These are phyloP conservation scores for Actenoides hombroni DNA, from an alignment of 2,113 vertebrate genomes.

Conservation along the genomic window DNA sequence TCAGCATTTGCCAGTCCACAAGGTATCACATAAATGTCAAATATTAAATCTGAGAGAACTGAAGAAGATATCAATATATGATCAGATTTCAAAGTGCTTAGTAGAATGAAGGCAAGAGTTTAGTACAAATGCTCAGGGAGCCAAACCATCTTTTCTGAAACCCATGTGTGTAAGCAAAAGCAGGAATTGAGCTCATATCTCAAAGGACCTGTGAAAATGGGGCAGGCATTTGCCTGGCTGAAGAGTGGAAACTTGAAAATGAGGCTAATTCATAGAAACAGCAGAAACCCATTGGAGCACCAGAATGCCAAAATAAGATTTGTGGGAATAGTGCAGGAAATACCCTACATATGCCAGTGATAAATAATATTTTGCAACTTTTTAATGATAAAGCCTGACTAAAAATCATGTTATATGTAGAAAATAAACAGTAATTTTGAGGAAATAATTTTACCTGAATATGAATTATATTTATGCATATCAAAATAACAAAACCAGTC, in stretches of 20 bases:
- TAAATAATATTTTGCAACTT: neutral
- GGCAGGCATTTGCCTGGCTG: neutral
- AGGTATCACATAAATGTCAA: neutral
- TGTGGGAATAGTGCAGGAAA: neutral
- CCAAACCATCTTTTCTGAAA: neutral
- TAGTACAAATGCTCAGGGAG: neutral
- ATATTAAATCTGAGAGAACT: neutral
- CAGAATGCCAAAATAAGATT: neutral
- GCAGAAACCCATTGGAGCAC: neutral
- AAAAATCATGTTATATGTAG: neutral
- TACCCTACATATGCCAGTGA: neutral
- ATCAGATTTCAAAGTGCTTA: neutral
- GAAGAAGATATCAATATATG: neutral
- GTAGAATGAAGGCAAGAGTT: neutral
- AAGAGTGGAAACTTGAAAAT: neutral
- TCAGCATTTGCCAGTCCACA: neutral
- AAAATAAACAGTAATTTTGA: neutral
- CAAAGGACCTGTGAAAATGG: neutral
- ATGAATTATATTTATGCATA: neutral
- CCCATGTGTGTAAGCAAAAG: fast-evolving
- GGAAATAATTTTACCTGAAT: neutral
- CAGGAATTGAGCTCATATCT: neutral
- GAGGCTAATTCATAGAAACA: neutral
- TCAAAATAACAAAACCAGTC: neutral
- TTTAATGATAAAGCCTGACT: neutral